phyloP scores from a whole-genome alignment of 2,888 invertebrate genomes.

The Yponomeuta cagnagella region DNA sequence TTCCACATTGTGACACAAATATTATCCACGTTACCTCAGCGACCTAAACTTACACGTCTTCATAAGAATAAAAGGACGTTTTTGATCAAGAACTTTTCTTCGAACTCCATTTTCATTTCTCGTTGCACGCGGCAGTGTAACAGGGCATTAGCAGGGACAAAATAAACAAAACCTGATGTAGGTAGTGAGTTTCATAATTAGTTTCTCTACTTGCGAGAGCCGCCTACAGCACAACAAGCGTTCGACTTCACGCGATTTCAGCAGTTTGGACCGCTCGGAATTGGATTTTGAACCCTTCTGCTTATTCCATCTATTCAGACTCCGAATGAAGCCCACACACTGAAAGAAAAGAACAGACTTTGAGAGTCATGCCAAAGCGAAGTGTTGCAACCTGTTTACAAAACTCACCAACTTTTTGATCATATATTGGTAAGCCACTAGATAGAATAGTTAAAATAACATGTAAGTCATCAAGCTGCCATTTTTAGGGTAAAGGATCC shows the following conservation, averaged over 20 bases:
- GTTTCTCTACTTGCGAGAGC: slow-evolving; percentile 2
- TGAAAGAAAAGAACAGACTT: no score
- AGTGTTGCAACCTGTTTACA: no score
- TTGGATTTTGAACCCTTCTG: not conserved
- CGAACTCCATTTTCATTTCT: not conserved
- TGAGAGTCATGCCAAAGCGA: no score
- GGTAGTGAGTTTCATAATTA: slow-evolving; percentile 11
- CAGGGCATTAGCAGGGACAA: slow-evolving; percentile 1
- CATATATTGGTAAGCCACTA: no score
- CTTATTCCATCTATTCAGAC: no score
- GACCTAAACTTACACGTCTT: not conserved
- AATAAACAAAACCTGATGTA: slow-evolving; percentile 5
- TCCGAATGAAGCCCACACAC: no score
- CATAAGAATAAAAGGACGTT: not conserved
- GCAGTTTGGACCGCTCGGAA: not conserved
- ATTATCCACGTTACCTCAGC: no score
- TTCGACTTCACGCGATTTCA: not conserved
- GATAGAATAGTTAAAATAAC: no score
- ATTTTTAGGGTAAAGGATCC: no score
- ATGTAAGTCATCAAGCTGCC: no score
- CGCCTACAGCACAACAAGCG: not conserved
- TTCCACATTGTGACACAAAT: no score
- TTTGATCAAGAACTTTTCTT: not conserved
- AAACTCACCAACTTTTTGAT: no score
- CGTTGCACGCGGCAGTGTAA: not conserved